These are phyloP conservation scores for Scaptomyza polygonia DNA, from an alignment of 2,888 invertebrate species.

Conservation along the genomic window DNA sequence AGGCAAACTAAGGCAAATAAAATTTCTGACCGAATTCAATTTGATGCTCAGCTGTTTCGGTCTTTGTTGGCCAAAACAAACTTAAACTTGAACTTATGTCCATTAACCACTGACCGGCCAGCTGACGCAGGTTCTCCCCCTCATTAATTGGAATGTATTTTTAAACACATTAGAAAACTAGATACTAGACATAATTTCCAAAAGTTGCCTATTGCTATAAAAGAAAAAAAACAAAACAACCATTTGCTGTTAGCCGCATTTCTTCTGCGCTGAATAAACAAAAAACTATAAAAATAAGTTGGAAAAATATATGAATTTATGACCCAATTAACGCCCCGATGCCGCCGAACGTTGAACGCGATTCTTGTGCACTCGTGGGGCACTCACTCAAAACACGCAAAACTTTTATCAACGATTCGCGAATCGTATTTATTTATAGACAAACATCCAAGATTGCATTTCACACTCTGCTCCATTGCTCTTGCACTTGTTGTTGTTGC, in stretches of 20 bases:
- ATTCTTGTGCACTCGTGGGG: slow-evolving; percentile 21
- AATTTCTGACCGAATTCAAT: neutral
- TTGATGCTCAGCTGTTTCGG: neutral
- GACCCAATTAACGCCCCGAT: slow-evolving; percentile 73
- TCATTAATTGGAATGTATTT: slow-evolving; percentile 38
- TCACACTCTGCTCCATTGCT: slow-evolving; percentile 58
- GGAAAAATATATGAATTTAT: slow-evolving; percentile 71
- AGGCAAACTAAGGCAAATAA: slow-evolving; percentile 15
- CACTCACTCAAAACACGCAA: slow-evolving; percentile 37
- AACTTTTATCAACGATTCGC: slow-evolving; percentile 72
- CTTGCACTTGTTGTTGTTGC: slow-evolving; percentile 25
- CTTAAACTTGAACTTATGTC: slow-evolving; percentile 72
- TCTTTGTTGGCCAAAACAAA: slow-evolving; percentile 32
- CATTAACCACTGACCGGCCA: slow-evolving; percentile 16
- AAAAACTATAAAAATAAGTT: slow-evolving; percentile 62
- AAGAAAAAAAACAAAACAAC: no score
- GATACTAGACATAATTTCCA: slow-evolving; percentile 25
- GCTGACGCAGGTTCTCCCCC: slow-evolving; percentile 12
- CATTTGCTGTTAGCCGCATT: slow-evolving; percentile 7
- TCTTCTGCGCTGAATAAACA: slow-evolving; percentile 29
- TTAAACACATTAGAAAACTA: slow-evolving; percentile 19
- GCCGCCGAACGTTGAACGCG: slow-evolving; percentile 52
- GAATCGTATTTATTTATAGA: slow-evolving; percentile 69
- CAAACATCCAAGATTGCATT: slow-evolving; percentile 68
- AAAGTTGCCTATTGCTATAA: slow-evolving; percentile 17